Evolutionary conservation across 2,797 vertebrate genomes (phyloP).

Genomic region (Pantherophis alleghaniensis): DNA sequence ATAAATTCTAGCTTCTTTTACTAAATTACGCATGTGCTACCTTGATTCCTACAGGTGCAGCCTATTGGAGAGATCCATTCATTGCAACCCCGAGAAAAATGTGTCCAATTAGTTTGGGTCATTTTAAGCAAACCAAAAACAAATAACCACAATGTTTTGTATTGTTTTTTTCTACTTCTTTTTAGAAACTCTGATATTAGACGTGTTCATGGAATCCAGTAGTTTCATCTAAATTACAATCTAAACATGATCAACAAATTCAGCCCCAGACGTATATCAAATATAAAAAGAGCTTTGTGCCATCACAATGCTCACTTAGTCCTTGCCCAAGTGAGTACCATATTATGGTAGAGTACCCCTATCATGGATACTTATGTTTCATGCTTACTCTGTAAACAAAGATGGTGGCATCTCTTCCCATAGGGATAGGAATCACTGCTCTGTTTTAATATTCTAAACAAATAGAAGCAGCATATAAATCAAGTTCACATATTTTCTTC

Average conservation of each 20-base stretch:
- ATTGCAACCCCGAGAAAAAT: background rate
- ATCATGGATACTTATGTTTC: background rate
- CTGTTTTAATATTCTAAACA: background rate
- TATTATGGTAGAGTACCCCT: background rate
- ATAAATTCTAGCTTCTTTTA: background rate
- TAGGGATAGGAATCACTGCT: background rate
- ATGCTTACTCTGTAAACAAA: background rate
- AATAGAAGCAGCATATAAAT: background rate
- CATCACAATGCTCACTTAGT: background rate
- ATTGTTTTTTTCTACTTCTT: background rate
- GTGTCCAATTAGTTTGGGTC: background rate
- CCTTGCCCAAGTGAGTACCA: background rate
- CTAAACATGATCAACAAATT: background rate
- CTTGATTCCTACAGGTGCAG: background rate
- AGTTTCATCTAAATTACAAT: background rate
- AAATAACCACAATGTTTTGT: background rate
- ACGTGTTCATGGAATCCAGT: background rate
- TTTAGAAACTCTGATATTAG: background rate
- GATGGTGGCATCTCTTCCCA: background rate
- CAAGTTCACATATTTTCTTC: background rate
- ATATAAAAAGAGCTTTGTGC: background rate
- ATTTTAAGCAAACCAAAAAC: background rate
- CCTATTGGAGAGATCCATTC: background rate
- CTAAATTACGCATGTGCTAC: background rate
- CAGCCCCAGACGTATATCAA: background rate